Conservation (phyloP, 2,113 vertebrate genomes). For the Melanostigma gelatinosum region DNA sequence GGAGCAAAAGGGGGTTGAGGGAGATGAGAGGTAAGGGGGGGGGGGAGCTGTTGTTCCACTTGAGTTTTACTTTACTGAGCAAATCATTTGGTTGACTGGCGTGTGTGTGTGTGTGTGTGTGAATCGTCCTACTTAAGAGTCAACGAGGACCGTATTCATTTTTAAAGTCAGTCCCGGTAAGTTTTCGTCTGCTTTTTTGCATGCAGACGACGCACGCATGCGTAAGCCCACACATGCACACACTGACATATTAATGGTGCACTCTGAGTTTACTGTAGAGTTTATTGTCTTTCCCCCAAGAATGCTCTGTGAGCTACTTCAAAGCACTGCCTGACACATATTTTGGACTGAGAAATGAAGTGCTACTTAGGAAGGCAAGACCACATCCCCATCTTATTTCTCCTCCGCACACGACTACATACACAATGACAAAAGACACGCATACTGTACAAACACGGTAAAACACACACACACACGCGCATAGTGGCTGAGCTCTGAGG, state of each 20-base stretch:
- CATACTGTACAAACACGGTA: slow-evolving; percentile 32
- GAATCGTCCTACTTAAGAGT: slow-evolving; percentile 58
- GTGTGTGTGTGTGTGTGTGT: slow-evolving; percentile 7
- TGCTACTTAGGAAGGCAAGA: slow-evolving; percentile 63
- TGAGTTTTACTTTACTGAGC: slow-evolving; percentile 76
- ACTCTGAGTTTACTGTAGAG: slow-evolving; percentile 29
- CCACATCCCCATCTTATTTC: slow-evolving; percentile 58
- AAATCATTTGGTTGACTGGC: slow-evolving; percentile 79
- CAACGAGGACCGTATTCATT: slow-evolving; percentile 47
- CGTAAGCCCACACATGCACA: neutral
- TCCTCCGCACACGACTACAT: slow-evolving; percentile 44
- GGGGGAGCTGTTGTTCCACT: slow-evolving; percentile 67
- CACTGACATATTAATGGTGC: slow-evolving; percentile 1
- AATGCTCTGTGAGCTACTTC: slow-evolving; percentile 35
- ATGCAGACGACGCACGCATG: neutral
- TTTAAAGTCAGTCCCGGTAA: slow-evolving; percentile 41
- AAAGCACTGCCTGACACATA: slow-evolving; percentile 36
- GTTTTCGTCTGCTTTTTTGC: slow-evolving; percentile 13
- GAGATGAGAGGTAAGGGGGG: neutral
- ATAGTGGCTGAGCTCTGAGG: slow-evolving; percentile 63
- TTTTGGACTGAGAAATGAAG: slow-evolving; percentile 63
- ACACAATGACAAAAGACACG: slow-evolving; percentile 38
- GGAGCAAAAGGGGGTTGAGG: slow-evolving; percentile 41
- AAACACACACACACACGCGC: neutral
- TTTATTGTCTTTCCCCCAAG: slow-evolving; percentile 52